phyloP scores from a whole-genome alignment of 2,113 vertebrate species.

The Caranx ignobilis region DNA sequence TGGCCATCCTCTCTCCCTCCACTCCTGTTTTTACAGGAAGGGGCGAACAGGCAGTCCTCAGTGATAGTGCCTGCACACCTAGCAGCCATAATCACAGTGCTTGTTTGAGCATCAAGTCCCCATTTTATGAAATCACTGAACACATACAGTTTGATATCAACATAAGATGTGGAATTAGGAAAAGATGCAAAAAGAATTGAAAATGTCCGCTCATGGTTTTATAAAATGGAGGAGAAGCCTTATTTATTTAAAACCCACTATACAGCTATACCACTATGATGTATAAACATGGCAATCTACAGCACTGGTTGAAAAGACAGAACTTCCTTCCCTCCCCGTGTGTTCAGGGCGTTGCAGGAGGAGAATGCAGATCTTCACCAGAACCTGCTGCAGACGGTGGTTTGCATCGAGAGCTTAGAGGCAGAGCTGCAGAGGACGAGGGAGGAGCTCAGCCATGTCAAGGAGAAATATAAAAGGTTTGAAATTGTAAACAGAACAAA shows the following conservation, averaged over 20 bases:
- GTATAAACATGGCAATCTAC: not conserved
- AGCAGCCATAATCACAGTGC: no score
- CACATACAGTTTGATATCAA: not conserved
- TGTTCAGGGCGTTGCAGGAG: constrained; percentile 78
- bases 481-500: not conserved
- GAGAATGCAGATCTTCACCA: constrained; percentile 83
- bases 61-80: no score
- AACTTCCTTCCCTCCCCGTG: constrained; percentile 25
- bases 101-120: no score
- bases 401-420: constrained; percentile 84
- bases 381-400: constrained; percentile 80
- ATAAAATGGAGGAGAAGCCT: constrained; percentile 5
- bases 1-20: constrained; percentile 20
- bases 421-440: constrained; percentile 79
- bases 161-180: not conserved
- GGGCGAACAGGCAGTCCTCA: not conserved
- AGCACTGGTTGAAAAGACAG: not conserved
- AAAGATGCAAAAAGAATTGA: not conserved
- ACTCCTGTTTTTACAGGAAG: constrained; percentile 8
- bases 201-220: not conserved
- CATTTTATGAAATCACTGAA: no score
- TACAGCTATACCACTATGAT: not conserved
- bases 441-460: constrained; percentile 77
- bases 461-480: constrained; percentile 84
- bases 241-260: not conserved